Conservation (phyloP, 2,797 vertebrate species). For the Enteromius afrohamiltoni region DNA sequence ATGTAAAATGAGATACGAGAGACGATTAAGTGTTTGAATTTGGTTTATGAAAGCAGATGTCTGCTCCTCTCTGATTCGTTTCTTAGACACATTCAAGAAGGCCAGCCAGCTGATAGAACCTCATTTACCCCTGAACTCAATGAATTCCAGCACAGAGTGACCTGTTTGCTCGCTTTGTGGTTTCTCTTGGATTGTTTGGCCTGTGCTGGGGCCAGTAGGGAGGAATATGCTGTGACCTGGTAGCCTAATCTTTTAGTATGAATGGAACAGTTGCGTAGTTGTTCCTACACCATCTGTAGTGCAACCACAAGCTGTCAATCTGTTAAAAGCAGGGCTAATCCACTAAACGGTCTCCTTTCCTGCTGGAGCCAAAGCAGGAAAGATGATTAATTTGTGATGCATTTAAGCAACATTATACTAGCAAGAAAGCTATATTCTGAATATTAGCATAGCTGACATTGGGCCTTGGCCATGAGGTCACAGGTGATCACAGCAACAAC, state of each 20-base stretch:
- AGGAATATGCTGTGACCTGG: conserved; percentile 31
- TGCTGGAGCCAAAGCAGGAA: background rate
- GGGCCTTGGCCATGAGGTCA: background rate
- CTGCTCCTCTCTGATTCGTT: conserved; percentile 27
- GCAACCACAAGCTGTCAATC: conserved; percentile 67
- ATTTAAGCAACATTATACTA: background rate
- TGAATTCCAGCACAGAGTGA: conserved; percentile 60
- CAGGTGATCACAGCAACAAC: conserved; percentile 3
- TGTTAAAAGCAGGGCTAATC: conserved; percentile 59
- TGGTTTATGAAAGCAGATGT: conserved; percentile 58
- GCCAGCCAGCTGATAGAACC: conserved; percentile 67
- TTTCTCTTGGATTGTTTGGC: conserved; percentile 58
- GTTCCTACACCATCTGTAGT: conserved; percentile 47
- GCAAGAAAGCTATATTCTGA: background rate
- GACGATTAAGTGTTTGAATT: conserved; percentile 70
- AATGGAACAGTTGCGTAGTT: conserved; percentile 63
- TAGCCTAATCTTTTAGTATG: conserved; percentile 59
- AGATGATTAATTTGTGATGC: background rate
- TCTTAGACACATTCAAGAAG: conserved; percentile 55
- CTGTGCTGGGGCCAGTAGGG: conserved; percentile 18
- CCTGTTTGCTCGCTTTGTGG: conserved; percentile 60
- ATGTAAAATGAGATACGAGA: conserved; percentile 65
- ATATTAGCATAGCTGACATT: background rate
- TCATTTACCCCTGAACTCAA: conserved; percentile 67
- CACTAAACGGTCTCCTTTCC: conserved; percentile 8